These are phyloP conservation scores for Passerculus sandwichensis DNA, from an alignment of 2,797 vertebrate species.

Conservation along the genomic window DNA sequence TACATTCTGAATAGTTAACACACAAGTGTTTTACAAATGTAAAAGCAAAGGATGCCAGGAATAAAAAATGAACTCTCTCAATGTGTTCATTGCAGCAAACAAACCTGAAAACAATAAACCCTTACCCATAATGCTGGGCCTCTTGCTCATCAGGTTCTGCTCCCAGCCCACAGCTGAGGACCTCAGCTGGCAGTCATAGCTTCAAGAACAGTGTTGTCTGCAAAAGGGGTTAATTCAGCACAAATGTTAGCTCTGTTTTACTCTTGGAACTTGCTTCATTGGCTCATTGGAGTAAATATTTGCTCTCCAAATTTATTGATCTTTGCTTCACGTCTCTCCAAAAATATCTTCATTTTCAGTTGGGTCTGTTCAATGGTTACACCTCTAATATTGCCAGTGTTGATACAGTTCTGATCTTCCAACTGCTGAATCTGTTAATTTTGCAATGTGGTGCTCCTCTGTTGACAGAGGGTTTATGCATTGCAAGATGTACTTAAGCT, in stretches of 20 bases:
- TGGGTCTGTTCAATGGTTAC: background rate
- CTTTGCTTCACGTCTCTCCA: background rate
- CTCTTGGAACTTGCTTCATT: background rate
- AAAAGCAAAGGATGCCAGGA: background rate
- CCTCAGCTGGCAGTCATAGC: background rate
- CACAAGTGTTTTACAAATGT: background rate
- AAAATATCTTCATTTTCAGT: background rate
- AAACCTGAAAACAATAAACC: background rate
- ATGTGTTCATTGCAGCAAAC: background rate
- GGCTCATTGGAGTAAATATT: conserved; percentile 1
- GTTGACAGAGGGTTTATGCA: background rate
- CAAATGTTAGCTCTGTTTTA: background rate
- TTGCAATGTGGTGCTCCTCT: background rate
- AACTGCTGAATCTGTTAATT: background rate
- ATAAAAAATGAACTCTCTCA: background rate
- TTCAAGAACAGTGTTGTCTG: background rate
- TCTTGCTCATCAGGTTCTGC: background rate
- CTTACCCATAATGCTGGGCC: background rate
- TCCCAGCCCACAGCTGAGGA: background rate
- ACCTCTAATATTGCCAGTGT: background rate
- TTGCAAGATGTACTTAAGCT: background rate
- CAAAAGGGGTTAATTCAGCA: background rate
- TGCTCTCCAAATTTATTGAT: background rate
- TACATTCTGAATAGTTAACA: conserved; percentile 21
- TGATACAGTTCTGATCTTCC: background rate